A percentile compares a stretch with the other conserved stretches of the same genome.
Conservation (phyloP, 2,888 invertebrate species). For the Dilophus febrilis region DNA sequence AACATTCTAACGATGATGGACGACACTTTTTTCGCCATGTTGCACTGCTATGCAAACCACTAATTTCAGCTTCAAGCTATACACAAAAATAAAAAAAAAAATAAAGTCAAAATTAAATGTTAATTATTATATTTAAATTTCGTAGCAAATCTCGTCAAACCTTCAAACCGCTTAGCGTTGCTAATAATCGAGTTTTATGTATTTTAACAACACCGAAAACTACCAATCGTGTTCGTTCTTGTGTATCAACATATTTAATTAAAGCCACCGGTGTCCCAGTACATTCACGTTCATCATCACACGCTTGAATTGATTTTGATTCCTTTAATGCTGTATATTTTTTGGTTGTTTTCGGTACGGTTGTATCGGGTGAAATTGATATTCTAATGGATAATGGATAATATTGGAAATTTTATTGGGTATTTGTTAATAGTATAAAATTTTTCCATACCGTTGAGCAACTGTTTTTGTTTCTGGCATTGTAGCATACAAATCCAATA, state of each 20-base stretch:
- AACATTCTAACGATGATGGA: conserved; percentile 54
- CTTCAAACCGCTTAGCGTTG: conserved; percentile 84
- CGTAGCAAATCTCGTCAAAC: too few species aligned
- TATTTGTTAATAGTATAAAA: not conserved
- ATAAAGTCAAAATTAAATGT: too few species aligned
- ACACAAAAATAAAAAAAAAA: not conserved
- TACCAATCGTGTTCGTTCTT: conserved; percentile 55
- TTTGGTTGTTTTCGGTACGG: conserved; percentile 45
- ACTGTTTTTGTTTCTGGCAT: conserved; percentile 92
- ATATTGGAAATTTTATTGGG: conserved; percentile 11
- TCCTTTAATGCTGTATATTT: conserved; percentile 40
- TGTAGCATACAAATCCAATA: conserved; percentile 82
- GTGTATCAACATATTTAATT: conserved; percentile 24
- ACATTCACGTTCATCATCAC: conserved; percentile 26
- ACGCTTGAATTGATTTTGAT: conserved; percentile 29
- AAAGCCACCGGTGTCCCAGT: conserved; percentile 21
- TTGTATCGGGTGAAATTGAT: conserved; percentile 50
- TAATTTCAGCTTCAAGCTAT: conserved; percentile 75
- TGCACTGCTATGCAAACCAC: conserved; percentile 76
- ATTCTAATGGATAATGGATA: conserved; percentile 30
- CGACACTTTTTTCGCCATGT: conserved; percentile 76
- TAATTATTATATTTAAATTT: not conserved
- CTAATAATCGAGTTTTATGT: conserved; percentile 67
- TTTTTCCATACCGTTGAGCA: conserved; percentile 45
- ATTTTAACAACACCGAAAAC: conserved; percentile 81